Conservation (phyloP, 2,113 vertebrate species). For the Perca fluviatilis region DNA sequence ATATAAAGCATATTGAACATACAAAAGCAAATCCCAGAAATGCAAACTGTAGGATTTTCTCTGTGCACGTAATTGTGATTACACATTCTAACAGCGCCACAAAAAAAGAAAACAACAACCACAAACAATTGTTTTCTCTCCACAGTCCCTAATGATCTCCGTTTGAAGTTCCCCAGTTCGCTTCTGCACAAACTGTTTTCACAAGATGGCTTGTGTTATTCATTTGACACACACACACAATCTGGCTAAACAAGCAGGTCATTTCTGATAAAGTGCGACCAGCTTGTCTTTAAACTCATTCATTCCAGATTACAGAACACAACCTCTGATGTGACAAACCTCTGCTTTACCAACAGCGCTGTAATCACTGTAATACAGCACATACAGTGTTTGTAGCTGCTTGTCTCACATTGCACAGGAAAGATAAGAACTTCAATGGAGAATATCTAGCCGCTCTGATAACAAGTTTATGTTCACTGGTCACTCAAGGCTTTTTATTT, state of each 20-base stretch:
- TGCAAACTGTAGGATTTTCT: constrained; percentile 63
- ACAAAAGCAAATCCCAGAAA: constrained; percentile 65
- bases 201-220: constrained; percentile 40
- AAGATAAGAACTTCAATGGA: constrained; percentile 69
- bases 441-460: constrained; percentile 53
- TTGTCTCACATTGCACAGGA: constrained; percentile 52
- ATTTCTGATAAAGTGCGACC: constrained; percentile 64
- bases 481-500: constrained; percentile 27
- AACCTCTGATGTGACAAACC: constrained; percentile 64
- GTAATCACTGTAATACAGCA: constrained; percentile 61
- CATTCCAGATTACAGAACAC: constrained; percentile 54
- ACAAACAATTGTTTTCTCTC: constrained; percentile 60
- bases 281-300: constrained; percentile 45
- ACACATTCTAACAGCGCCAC: constrained; percentile 49
- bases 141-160: constrained; percentile 55
- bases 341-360: constrained; percentile 47
- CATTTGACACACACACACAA: constrained; percentile 27
- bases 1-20: constrained; percentile 52
- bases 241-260: constrained; percentile 69
- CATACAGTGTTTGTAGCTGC: constrained; percentile 48
- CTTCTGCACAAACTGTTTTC: constrained; percentile 46
- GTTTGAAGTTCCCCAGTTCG: constrained; percentile 60
- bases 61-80: constrained; percentile 72
- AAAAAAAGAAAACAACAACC: constrained; percentile 44
- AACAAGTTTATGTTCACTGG: constrained; percentile 55